Percentiles rank a stretch among this genome's conserved stretches.
Evolutionary conservation across 2,888 invertebrate genomes (phyloP).

Genomic region (Erebia palarica): DNA sequence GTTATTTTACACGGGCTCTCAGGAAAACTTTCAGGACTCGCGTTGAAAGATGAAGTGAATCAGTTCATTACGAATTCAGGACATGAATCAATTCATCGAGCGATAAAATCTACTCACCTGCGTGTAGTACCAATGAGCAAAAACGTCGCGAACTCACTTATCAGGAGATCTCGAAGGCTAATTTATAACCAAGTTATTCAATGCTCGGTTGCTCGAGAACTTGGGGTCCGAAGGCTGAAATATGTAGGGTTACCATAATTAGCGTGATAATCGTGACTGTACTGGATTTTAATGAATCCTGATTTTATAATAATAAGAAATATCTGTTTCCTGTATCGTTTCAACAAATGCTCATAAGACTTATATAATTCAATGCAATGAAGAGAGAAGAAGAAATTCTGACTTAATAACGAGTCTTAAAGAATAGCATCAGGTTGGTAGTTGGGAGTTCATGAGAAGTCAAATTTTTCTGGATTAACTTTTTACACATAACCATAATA

Average conservation of each 20-base stretch:
- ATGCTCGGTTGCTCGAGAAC: constrained; percentile 66
- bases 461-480: no score
- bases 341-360: background rate
- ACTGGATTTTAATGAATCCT: background rate
- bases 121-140: constrained; percentile 64
- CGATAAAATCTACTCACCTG: constrained; percentile 76
- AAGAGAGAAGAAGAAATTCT: no score
- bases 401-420: no score
- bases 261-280: background rate
- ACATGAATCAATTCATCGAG: constrained; percentile 73
- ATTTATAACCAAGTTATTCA: constrained; percentile 79
- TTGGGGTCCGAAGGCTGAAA: constrained; percentile 52
- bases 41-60: constrained; percentile 34
- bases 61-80: constrained; percentile 61
- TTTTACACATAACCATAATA: no score
- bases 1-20: background rate
- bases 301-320: background rate
- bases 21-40: constrained; percentile 4
- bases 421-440: no score
- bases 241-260: constrained; percentile 15
- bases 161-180: constrained; percentile 71
- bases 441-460: no score
- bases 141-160: constrained; percentile 70
- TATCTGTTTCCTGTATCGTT: background rate
- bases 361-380: background rate